A percentile compares a stretch with the other conserved stretches of the same genome.
These are phyloP conservation scores for Brenthis daphne DNA, from an alignment of 2,888 invertebrate species.

Conservation along the genomic window DNA sequence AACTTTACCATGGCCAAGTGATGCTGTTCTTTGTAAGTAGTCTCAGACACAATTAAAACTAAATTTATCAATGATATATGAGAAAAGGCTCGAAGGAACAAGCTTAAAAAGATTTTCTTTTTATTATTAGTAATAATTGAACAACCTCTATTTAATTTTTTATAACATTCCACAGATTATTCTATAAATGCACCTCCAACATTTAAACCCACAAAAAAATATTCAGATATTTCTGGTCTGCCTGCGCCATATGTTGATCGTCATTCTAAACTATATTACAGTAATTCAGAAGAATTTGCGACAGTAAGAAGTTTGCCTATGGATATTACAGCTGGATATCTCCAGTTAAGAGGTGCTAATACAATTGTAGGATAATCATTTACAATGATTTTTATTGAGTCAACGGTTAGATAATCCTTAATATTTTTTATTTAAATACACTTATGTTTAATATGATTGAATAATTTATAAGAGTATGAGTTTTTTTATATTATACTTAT, in stretches of 20 bases:
- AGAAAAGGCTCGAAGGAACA: background rate
- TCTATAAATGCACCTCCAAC: slow-evolving; percentile 95
- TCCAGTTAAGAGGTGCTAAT: slow-evolving; percentile 91
- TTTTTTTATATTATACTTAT: background rate
- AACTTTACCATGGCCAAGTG: slow-evolving; percentile 88
- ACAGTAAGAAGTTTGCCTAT: slow-evolving; percentile 93
- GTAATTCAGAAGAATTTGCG: slow-evolving; percentile 93
- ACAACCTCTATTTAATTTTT: background rate
- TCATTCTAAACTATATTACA: slow-evolving; percentile 92
- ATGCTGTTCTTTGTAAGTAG: slow-evolving; percentile 88
- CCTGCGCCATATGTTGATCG: slow-evolving; percentile 95
- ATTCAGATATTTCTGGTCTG: slow-evolving; percentile 95
- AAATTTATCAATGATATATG: background rate
- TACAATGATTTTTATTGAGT: no score
- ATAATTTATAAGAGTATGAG: no score
- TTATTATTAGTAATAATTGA: background rate
- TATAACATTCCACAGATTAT: slow-evolving; percentile 84
- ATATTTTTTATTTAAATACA: no score
- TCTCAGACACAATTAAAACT: background rate
- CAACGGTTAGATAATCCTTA: no score
- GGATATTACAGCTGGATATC: slow-evolving; percentile 95
- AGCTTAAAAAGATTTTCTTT: background rate
- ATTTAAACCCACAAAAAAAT: slow-evolving; percentile 94
- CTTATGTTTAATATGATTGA: no score
- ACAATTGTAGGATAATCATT: slow-evolving; percentile 85